Evolutionary conservation across 2,888 invertebrate genomes (phyloP).

Genomic region (Microdon myrmicae): DNA sequence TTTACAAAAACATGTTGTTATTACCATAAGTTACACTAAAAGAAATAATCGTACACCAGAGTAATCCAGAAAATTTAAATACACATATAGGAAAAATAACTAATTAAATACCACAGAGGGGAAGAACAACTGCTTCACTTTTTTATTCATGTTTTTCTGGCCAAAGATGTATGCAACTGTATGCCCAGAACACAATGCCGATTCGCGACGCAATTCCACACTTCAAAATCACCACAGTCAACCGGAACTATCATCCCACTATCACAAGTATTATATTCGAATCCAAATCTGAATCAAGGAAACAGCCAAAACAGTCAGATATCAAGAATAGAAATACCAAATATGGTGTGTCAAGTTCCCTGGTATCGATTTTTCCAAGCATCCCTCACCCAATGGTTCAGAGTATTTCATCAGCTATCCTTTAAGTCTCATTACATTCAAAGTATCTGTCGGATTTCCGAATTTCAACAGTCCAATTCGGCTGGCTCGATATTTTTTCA

Average conservation of each 20-base stretch:
- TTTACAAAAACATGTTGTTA: no score
- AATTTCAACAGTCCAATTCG: constrained; percentile 34
- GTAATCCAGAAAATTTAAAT: constrained; percentile 39
- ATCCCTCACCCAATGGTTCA: constrained; percentile 7
- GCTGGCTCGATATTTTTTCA: constrained; percentile 19
- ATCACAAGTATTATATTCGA: constrained; percentile 25
- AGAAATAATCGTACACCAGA: no score
- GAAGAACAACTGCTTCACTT: constrained; percentile 51
- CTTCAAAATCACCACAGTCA: no score
- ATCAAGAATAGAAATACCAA: constrained; percentile 26
- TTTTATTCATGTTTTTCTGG: constrained; percentile 48
- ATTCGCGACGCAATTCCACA: constrained; percentile 34
- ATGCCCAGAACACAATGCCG: constrained; percentile 14
- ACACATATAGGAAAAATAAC: constrained; percentile 3
- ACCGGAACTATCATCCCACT: constrained; percentile 45
- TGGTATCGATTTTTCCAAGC: constrained; percentile 44
- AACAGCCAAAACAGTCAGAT: no score
- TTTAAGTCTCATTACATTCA: constrained; percentile 27
- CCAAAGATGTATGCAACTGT: constrained; percentile 14
- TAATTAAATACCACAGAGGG: constrained; percentile 20
- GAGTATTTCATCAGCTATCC: constrained; percentile 22
- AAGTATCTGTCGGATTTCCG: constrained; percentile 44
- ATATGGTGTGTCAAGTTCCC: constrained; percentile 40
- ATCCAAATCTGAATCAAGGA: constrained; percentile 2
- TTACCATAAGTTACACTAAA: no score